Evolutionary conservation across 2,888 invertebrate genomes (phyloP).

Genomic region (Apotomis turbidana): DNA sequence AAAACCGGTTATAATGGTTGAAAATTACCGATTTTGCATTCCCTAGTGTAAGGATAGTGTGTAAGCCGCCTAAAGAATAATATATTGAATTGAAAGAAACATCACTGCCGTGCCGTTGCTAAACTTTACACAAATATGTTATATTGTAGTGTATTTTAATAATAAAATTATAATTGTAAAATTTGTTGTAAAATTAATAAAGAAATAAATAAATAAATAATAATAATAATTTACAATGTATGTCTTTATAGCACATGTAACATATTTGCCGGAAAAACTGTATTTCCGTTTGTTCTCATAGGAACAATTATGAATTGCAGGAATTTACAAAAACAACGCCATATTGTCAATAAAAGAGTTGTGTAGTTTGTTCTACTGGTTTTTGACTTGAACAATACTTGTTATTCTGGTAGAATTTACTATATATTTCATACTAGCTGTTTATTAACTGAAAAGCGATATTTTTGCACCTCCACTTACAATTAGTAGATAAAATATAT

Average conservation of each 20-base stretch:
- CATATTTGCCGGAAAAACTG: neutral
- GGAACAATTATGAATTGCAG: no score
- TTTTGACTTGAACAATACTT: neutral
- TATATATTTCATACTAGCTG: neutral
- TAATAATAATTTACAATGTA: neutral
- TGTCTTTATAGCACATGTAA: no score
- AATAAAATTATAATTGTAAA: no score
- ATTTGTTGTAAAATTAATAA: no score
- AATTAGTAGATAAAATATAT: slow-evolving; percentile 1
- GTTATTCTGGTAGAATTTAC: slow-evolving; percentile 1
- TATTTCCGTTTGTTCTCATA: no score
- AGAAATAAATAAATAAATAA: no score
- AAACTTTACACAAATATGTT: slow-evolving; percentile 6
- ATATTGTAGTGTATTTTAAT: neutral
- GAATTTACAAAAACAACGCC: no score
- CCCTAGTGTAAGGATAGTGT: no score
- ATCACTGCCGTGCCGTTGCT: slow-evolving; percentile 26
- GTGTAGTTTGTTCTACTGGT: no score
- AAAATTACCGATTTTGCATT: no score
- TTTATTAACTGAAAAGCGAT: neutral
- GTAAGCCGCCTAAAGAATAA: slow-evolving; percentile 8
- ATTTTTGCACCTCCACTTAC: slow-evolving; percentile 4
- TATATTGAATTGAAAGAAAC: slow-evolving; percentile 20
- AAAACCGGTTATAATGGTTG: no score
- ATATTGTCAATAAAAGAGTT: no score